Base-by-base conservation (phyloP, 2,113 vertebrate genomes). In the Thamnaconus septentrionalis region DNA sequence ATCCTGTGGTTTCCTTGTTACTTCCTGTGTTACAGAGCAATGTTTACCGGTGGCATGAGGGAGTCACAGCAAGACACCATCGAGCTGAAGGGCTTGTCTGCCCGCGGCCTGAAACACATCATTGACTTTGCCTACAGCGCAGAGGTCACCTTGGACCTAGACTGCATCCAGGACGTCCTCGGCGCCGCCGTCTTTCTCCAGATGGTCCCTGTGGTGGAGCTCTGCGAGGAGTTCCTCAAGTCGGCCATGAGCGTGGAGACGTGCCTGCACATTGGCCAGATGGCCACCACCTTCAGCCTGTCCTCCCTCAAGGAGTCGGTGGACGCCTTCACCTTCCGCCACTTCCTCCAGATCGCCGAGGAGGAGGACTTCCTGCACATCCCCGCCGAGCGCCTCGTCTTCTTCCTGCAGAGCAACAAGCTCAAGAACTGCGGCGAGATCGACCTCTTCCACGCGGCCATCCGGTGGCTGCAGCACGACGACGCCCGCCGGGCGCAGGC, bases 21-120 rank as follows among this genome's bases (percentile, higher is more conserved):
- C 8, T 64, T 60, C 48, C 80, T 72, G 46, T 59, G 69, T 89
- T 68, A 11, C 90, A 99, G 97, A 91, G 97, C 96, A 0, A 99
- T 99, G 97, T 99, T 99, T 88, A 98, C 97, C 0, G 97, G 97
- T 0, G 97, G 97, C 61, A 99, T 99, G 97, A 90, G 93, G 55
- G 97, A 99, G 87, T 92, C 94, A 7, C 95, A 84, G 84, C 97
- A 98, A 85, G 93, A 95, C 0, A 86, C 92, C 67, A 95, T 99
- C 3, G 96, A 98, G 87, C 89, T 99, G 80, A 95, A 96, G 62
- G 97, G 97, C 0, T 87, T 99, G 52, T 98, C 97, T 0, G 94
- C 96, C 4, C 94, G 93, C 0, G 97, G 97, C 5, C 90, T 99
- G 45, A 95, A 93, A 52, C 97, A 97, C 79, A 96, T 99, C 9